These are phyloP conservation scores for Pristionchus arcanus DNA, from an alignment of 2,888 invertebrate genomes.

Conservation along the genomic window DNA sequence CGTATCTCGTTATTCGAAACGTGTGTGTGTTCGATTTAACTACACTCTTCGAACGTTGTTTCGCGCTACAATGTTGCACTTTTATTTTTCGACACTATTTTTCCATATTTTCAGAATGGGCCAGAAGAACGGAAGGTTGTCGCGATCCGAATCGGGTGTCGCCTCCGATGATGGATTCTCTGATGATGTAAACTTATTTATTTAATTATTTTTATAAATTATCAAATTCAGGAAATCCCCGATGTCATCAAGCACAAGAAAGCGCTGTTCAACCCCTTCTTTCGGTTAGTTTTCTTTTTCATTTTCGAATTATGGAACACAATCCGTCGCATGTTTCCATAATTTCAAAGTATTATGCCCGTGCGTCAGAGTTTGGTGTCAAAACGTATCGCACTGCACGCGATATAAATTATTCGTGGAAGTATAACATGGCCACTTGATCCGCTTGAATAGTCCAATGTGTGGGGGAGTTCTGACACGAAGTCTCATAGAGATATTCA, in stretches of 20 bases:
- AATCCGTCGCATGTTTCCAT: neutral
- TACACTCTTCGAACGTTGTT: neutral
- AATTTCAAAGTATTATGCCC: neutral
- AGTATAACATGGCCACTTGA: neutral
- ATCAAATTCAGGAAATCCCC: neutral
- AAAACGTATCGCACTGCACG: neutral
- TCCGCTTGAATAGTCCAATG: neutral
- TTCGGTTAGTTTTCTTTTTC: neutral
- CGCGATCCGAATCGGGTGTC: slow-evolving; percentile 25
- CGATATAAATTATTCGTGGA: neutral
- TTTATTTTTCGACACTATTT: neutral
- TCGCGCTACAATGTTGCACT: too few relatives aligned
- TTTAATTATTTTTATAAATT: neutral
- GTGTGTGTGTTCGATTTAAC: neutral
- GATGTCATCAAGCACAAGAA: slow-evolving; percentile 47
- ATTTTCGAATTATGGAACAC: neutral
- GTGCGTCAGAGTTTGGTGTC: neutral
- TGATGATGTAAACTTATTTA: slow-evolving; percentile 18
- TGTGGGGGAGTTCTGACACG: slow-evolving; percentile 14
- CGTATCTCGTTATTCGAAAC: neutral
- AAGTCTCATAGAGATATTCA: neutral
- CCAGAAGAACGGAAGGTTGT: slow-evolving; percentile 46
- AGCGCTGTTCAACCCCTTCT: slow-evolving; percentile 54
- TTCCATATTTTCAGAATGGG: slow-evolving; percentile 22
- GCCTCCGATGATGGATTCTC: slow-evolving; percentile 33